These are phyloP conservation scores for Megaleporinus macrocephalus DNA, from an alignment of 2,113 vertebrate genomes.

Conservation along the genomic window DNA sequence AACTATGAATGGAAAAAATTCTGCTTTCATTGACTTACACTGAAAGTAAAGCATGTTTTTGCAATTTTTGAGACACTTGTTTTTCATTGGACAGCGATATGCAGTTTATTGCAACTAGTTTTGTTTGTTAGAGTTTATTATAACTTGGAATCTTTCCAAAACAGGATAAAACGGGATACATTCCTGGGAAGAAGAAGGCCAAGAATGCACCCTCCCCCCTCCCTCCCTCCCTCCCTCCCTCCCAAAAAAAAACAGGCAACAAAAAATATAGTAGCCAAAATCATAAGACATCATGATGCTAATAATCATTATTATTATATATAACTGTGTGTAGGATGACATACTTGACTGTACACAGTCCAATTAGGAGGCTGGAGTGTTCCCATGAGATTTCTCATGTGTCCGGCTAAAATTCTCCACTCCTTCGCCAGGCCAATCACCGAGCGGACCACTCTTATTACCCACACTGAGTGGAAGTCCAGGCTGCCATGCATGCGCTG, in stretches of 20 bases:
- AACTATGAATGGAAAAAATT: no score
- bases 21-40: no score
- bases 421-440: conserved; percentile 48
- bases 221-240: not conserved
- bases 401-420: conserved; percentile 56
- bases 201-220: not conserved
- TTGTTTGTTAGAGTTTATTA: no score
- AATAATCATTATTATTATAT: conserved; percentile 44
- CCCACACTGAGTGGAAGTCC: conserved; percentile 49
- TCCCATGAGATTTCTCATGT: conserved; percentile 52
- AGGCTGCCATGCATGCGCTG: conserved; percentile 41
- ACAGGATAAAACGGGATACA: not conserved
- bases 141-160: no score
- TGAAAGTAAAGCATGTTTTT: no score
- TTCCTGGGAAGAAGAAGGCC: not conserved
- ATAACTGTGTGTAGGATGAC: conserved; percentile 51
- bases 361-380: conserved; percentile 53
- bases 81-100: no score
- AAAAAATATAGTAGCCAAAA: conserved; percentile 8
- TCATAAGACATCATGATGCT: conserved; percentile 28
- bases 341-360: conserved; percentile 54
- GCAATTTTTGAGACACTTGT: no score
- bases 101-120: no score
- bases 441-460: conserved; percentile 47
- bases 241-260: not conserved